Evolutionary conservation across 2,113 vertebrate genomes (phyloP).

Genomic region (Aphelocoma coerulescens): DNA sequence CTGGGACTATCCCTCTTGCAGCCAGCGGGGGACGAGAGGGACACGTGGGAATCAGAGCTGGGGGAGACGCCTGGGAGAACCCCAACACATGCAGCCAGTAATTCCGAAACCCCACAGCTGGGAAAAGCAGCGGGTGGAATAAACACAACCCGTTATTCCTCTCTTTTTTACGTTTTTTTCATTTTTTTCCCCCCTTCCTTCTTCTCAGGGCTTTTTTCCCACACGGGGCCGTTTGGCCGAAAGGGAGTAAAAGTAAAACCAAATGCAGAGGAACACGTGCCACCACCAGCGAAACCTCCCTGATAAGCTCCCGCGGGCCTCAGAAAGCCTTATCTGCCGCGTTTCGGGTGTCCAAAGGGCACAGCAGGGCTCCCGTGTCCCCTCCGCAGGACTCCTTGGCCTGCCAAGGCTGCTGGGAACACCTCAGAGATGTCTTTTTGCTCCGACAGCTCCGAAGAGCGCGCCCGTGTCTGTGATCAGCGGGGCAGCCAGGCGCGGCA

Average conservation of each 20-base stretch:
- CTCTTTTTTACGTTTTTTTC: background rate
- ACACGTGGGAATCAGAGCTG: background rate
- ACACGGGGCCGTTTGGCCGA: background rate
- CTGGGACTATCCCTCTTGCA: background rate
- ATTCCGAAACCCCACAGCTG: background rate
- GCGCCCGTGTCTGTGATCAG: background rate
- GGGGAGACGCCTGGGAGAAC: background rate
- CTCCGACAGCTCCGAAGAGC: background rate
- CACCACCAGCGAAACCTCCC: background rate
- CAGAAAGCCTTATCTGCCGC: background rate
- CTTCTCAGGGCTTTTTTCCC: background rate
- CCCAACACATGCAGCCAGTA: background rate
- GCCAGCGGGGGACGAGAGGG: background rate
- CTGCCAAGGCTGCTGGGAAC: background rate
- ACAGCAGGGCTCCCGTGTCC: background rate
- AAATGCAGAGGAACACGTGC: background rate
- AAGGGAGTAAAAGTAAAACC: background rate
- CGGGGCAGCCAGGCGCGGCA: background rate
- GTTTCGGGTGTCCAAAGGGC: background rate
- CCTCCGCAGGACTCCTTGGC: background rate
- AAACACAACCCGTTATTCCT: background rate
- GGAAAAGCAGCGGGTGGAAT: background rate
- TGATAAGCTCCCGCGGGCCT: background rate
- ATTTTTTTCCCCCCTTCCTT: fast-evolving
- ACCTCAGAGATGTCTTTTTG: fast-evolving